Percentiles rank a stretch among this genome's conserved stretches.
Conservation (phyloP, 2,797 vertebrate species). For the Botia almorhae region DNA sequence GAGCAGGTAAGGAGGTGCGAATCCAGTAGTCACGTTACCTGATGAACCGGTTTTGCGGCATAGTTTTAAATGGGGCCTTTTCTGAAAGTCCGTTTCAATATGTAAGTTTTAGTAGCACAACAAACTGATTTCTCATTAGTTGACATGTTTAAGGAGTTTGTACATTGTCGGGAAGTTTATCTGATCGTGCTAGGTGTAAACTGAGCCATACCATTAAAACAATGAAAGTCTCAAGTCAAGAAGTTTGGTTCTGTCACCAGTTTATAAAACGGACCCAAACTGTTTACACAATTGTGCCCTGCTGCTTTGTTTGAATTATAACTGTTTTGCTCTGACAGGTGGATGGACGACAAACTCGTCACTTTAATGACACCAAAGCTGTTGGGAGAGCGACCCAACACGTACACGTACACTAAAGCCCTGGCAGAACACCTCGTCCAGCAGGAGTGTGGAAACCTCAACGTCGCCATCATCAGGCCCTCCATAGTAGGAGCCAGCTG, state of each 20-base stretch:
- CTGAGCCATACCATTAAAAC: not conserved
- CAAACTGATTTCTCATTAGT: not conserved
- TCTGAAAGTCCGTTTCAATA: not conserved
- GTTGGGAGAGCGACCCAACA: constrained; percentile 92
- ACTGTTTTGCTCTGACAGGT: constrained; percentile 73
- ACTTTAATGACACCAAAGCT: constrained; percentile 92
- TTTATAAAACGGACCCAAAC: too few relatives aligned
- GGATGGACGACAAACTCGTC: constrained; percentile 97
- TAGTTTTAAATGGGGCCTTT: not conserved
- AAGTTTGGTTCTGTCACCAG: too few relatives aligned
- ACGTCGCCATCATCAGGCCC: constrained; percentile 92
- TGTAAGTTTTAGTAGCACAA: not conserved
- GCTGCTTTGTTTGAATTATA: not conserved
- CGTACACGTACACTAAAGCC: constrained; percentile 95
- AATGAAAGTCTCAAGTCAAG: too few relatives aligned
- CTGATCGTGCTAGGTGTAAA: not conserved
- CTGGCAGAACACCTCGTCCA: constrained; percentile 94
- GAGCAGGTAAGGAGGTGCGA: too few relatives aligned
- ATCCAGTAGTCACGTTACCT: not conserved
- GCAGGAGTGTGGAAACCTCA: constrained; percentile 91
- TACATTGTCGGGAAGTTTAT: not conserved
- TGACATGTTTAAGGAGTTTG: not conserved
- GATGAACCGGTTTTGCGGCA: not conserved
- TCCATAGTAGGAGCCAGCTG: constrained; percentile 99
- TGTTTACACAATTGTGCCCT: too few relatives aligned